Percentiles rank a stretch among this genome's conserved stretches.
Evolutionary conservation across 2,113 vertebrate genomes (phyloP).

Genomic region (Lota lota): DNA sequence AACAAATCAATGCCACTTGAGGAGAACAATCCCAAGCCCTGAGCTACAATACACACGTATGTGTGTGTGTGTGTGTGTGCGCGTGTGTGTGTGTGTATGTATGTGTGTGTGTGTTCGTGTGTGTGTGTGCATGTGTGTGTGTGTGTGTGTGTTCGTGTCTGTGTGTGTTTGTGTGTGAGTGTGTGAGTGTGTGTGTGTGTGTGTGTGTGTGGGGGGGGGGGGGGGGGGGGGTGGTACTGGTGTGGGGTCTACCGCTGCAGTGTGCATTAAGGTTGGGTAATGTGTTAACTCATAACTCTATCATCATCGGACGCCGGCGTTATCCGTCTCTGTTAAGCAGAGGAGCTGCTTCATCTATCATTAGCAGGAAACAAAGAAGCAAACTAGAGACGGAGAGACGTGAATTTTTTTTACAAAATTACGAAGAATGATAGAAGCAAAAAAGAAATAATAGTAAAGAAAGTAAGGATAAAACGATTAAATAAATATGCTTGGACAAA

Average conservation of each 20-base stretch:
- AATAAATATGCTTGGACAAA: neutral
- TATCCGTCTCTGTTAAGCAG: conserved; percentile 97
- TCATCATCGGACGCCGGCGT: conserved; percentile 86
- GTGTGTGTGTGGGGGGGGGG: too few species aligned
- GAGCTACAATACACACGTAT: conserved; percentile 87
- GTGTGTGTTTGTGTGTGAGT: conserved; percentile 66
- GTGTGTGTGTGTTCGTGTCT: conserved; percentile 69
- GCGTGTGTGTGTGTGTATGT: conserved; percentile 23
- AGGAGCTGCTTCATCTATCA: conserved; percentile 93
- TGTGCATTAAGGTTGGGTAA: conserved; percentile 97
- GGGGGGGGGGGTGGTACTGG: conserved; percentile 47
- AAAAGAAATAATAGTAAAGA: conserved; percentile 68
- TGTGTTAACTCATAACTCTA: conserved; percentile 99
- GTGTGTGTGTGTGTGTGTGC: conserved; percentile 69
- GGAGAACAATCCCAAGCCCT: conserved; percentile 91
- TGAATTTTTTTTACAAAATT: too few species aligned
- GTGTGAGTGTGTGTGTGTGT: conserved; percentile 23
- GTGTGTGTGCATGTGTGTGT: conserved; percentile 39
- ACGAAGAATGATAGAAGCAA: conserved; percentile 25
- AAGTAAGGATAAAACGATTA: conserved; percentile 42
- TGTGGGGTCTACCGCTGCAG: conserved; percentile 84
- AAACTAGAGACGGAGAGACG: conserved; percentile 1
- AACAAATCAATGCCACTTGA: conserved; percentile 99
- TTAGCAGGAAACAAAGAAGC: conserved; percentile 62
- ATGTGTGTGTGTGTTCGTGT: conserved; percentile 29